Base-by-base conservation (phyloP, 2,113 vertebrate species). In the Callorhinus ursinus region DNA sequence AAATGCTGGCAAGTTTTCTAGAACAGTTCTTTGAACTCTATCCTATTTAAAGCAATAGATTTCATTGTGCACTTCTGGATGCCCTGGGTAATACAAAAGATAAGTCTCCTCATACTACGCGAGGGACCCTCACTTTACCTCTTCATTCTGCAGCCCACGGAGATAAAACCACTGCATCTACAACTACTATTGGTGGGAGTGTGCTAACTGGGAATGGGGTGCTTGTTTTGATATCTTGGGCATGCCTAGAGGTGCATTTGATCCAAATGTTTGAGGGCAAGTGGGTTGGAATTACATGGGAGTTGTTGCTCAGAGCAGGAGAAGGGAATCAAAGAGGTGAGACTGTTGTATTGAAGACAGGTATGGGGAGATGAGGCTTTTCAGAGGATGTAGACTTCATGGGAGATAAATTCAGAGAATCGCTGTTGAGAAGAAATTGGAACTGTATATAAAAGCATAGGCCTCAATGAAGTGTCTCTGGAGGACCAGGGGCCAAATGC, bases 1-100 rank as follows among this genome's bases (percentile, higher is more conserved):
- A 39, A 81, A 28, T 80, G 21, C 9, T 84, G 24, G n/a, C 10
- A 86, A 42, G 21, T 55, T 61, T 91, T 95, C 63, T 88, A 88
- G 65, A 97, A 61, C 22, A 31, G 16, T 90, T 74, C 84, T 93
- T 88, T 67, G 55, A 82, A 79, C 51, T 55, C 85, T 55, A 1
- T 67, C n/a, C 74, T 96, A 2, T 90, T 95, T 79, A 92, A 4
- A 97, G 42, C 46, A 85, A 8, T 88, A 65, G 71, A 77, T 90
- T 92, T 93, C 65, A 88, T 13, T 36, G 67, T 14, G 4, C 24
- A 82, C 63, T 80, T 46, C 83, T 65, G 76, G 86, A n/a, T 93
- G 76, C 7, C 53, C 33, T 61, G 24, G 18, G 13, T 90, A 19
- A 90, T 72, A 42, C 10, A 87, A 74, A 82, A 71, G 39, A 19